Evolutionary conservation across 2,113 vertebrate species (phyloP), one percentile per base, ranked within the genome.

Genomic region (Apodemus speciosus): DNA sequence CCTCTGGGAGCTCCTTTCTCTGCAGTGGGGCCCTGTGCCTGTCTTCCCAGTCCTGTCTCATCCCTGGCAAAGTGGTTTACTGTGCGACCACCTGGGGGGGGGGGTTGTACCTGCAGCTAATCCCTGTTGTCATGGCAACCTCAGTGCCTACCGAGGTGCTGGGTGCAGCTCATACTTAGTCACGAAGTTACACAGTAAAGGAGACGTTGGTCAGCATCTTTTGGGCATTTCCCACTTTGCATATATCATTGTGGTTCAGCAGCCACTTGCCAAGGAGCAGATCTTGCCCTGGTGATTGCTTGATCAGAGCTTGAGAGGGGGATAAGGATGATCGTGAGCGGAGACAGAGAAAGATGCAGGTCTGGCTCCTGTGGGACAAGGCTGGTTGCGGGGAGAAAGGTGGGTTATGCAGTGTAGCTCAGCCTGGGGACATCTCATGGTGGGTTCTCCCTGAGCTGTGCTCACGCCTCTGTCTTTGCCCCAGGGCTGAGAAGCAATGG

Each of bases 1-100:
- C 6, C 25, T 10, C 49, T 6, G 0, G 0, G 0, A 0, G 0
- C 4, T 10, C 9, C 23, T 27, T 53, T 20, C 1, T 76, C 43
- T n/a, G 7, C 11, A 21, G 0, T 0, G 4, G 46, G 2, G 13
- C 20, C 60, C 46, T 58, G 13, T 8, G 32, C 0, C 20, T 53
- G 38, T 20, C 76, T 85, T 64, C 18, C 8, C 4, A 20, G n/a
- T 58, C 56, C 53, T 11, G 0, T 20, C 90, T 71, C 20, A 46
- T 56, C 66, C 62, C 92, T 3, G 7, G 25, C 38, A 25, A 14
- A 10, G 56, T 46, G 32, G 40, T 18, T 68, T 4, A 14, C 27
- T 73, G 6, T 35, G 38, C 46, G 32, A 8, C 60, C 69, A 58
- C 66, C 21, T 21, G 3, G 53, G 53, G 53, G n/a, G 3, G 32